Evolutionary conservation across 92 coral and sea anemone species (phyloP), one percentile per base, ranked within the genome.

Genomic region (Virgularia gustaviana): DNA sequence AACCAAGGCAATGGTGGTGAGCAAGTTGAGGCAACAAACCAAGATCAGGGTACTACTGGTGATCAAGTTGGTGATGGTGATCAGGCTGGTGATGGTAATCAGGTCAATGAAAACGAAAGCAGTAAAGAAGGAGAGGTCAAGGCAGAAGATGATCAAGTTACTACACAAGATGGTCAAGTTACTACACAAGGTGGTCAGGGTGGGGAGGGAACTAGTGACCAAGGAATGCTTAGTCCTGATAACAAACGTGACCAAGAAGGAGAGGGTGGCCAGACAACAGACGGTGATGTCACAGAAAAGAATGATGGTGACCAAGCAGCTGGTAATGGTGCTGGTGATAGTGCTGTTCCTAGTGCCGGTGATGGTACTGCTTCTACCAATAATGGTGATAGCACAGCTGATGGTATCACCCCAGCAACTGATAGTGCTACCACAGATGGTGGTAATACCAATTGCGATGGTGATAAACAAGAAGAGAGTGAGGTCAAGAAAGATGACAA

Each of bases 351-450:
- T 22, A 66, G 52, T 13, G 45, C 82, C 37, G 85, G 75, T 31
- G 82, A 65, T 20, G 70, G 25, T 34, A 35, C 63, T 47, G 84
- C 52, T 56, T 44, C 59, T 39, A 71, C 51, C 57, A 39, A 19
- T 80, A 85, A 33, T 23, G 89, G 71, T 22, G 56, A 57, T 53
- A 75, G 80, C 19, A 77, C 86, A 1, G 72, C 36, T 25, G 85
- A 77, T 30, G 80, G 70, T n/a, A 51, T 62, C 55, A 47, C 30
- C 54, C 31, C 29, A 13, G 64, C 36, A 6, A 51, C 30, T 30
- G 76, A 9, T n/a, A 52, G 67, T 34, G 83, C 67, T 25, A 71
- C 61, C 18, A 79, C 51, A 11, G 63, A 70, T 57, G 87, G 75
- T 52, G 89, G 70, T 67, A 60, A 51, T 35, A 77, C 75, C 37